These are phyloP conservation scores for Leuciscus idus DNA, from an alignment of 2,113 vertebrate species.

Conservation along the genomic window DNA sequence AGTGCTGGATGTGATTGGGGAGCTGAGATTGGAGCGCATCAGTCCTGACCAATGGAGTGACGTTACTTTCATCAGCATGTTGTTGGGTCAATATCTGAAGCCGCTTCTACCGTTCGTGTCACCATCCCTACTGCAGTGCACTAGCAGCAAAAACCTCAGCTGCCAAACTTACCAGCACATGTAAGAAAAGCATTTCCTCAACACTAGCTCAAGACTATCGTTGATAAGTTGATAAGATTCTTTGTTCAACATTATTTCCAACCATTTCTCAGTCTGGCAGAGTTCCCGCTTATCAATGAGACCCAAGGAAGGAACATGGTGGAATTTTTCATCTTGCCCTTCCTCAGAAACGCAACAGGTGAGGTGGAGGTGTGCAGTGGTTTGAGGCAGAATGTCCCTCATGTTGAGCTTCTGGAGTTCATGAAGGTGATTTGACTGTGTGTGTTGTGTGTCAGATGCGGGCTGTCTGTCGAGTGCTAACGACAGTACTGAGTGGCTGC, in stretches of 20 bases:
- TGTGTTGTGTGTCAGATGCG: slow-evolving; percentile 1
- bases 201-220: background rate
- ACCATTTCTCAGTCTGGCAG: slow-evolving; percentile 24
- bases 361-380: background rate
- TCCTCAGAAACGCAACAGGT: slow-evolving; percentile 57
- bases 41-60: slow-evolving; percentile 10
- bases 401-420: background rate
- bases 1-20: slow-evolving; percentile 43
- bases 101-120: slow-evolving; percentile 65
- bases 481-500: slow-evolving; percentile 66
- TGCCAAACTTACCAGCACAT: slow-evolving; percentile 71
- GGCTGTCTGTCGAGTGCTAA: slow-evolving; percentile 60
- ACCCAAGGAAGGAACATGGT: background rate
- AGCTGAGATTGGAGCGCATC: slow-evolving; percentile 39
- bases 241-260: background rate
- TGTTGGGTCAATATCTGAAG: slow-evolving; percentile 64
- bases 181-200: slow-evolving; percentile 51
- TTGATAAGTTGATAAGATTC: background rate
- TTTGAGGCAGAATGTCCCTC: background rate
- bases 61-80: slow-evolving; percentile 49
- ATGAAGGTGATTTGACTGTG: background rate
- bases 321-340: slow-evolving; percentile 45
- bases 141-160: slow-evolving; percentile 69
- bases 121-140: slow-evolving; percentile 63
- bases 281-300: slow-evolving; percentile 13